Conservation (phyloP, 2,113 vertebrate species). For the Malurus elegans region DNA sequence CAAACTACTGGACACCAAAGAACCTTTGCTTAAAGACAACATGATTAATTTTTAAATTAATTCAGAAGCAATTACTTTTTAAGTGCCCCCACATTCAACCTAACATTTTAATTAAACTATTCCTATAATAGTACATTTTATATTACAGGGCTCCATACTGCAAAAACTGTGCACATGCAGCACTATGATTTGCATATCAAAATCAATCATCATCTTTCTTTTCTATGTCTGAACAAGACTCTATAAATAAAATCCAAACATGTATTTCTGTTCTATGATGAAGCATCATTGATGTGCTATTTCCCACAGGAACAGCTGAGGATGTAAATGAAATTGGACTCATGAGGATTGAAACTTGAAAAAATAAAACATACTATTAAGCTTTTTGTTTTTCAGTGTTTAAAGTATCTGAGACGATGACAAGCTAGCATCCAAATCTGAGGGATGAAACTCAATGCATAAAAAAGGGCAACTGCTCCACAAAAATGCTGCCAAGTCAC, state of each 20-base stretch:
- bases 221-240: not conserved
- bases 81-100: not conserved
- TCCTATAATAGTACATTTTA: not conserved
- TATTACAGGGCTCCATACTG: not conserved
- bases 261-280: not conserved
- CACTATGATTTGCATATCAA: not conserved
- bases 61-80: not conserved
- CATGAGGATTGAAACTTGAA: not conserved
- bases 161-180: not conserved
- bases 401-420: not conserved
- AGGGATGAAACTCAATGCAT: not conserved
- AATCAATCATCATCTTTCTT: not conserved
- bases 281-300: not conserved
- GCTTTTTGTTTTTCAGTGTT: not conserved
- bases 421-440: not conserved
- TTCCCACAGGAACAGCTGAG: not conserved
- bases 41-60: not conserved
- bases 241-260: not conserved
- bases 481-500: not conserved
- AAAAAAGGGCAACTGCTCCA: not conserved
- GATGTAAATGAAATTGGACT: not conserved
- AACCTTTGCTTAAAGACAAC: not conserved
- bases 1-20: not conserved
- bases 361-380: not conserved
- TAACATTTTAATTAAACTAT: not conserved